These are phyloP conservation scores for Ricordea florida DNA, from an alignment of 92 coral and sea anemone genomes.

Conservation along the genomic window DNA sequence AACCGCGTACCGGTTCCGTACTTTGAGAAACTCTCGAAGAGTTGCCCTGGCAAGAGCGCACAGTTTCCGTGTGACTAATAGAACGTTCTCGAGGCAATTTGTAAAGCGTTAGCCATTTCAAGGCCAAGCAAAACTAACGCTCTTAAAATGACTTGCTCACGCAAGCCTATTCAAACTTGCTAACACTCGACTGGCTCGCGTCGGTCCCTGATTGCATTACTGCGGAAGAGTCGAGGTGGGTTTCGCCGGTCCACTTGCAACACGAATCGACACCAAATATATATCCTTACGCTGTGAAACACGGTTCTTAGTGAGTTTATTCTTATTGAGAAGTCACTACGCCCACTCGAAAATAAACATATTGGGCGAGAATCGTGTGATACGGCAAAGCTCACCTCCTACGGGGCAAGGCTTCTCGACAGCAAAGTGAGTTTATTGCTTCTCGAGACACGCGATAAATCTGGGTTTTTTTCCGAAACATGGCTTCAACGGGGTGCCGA, in stretches of 20 bases:
- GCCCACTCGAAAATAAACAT: constrained; percentile 89
- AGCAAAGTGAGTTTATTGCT: background rate
- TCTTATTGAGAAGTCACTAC: no score
- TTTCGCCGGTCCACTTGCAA: no score
- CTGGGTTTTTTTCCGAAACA: constrained; percentile 23
- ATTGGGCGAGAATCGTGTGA: background rate
- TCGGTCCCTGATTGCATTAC: no score
- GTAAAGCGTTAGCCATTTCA: constrained; percentile 40
- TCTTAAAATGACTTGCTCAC: constrained; percentile 3
- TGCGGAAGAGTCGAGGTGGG: no score
- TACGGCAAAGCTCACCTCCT: constrained; percentile 10
- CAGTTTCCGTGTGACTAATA: constrained; percentile 16
- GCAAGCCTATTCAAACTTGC: background rate
- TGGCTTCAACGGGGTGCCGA: constrained; percentile 5
- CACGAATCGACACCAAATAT: no score
- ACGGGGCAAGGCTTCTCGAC: constrained; percentile 6
- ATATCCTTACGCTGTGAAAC: no score
- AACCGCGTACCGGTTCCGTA: constrained; percentile 33
- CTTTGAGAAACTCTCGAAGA: background rate
- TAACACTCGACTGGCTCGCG: no score
- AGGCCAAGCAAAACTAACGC: constrained; percentile 20
- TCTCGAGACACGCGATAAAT: constrained; percentile 57
- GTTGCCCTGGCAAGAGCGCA: background rate
- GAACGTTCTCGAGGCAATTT: constrained; percentile 17
- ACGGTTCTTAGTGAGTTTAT: no score